phyloP scores from a whole-genome alignment of 2,797 vertebrate species.

The Mionectes olivaceus region DNA sequence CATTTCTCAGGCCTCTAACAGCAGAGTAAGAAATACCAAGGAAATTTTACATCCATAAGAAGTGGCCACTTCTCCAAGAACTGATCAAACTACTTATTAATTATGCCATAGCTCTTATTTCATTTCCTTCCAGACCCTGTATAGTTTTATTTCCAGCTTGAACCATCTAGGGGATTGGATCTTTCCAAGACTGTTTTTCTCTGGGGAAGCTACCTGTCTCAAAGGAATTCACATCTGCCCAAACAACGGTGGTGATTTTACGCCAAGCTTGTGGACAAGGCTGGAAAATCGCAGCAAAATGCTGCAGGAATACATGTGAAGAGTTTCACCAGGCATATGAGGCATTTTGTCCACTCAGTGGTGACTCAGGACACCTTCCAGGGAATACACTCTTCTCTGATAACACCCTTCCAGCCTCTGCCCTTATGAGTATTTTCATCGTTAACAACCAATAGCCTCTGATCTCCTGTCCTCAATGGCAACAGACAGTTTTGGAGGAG shows the following conservation, averaged over 20 bases:
- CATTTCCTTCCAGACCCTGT: background rate
- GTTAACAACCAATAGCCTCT: background rate
- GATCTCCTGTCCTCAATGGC: background rate
- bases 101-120: background rate
- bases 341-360: background rate
- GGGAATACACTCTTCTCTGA: background rate
- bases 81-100: background rate
- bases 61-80: background rate
- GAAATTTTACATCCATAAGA: background rate
- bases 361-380: background rate
- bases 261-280: background rate
- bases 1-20: background rate
- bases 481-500: background rate
- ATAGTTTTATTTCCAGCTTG: background rate
- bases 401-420: background rate
- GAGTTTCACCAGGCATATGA: background rate
- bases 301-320: rapidly evolving
- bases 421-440: rapidly evolving
- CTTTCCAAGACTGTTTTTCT: background rate
- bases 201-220: background rate
- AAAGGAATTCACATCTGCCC: background rate
- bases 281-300: background rate
- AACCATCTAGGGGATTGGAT: background rate
- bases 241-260: background rate
- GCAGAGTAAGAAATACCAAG: background rate